These are phyloP conservation scores for Pachyuromys duprasi DNA, from an alignment of 2,797 vertebrate genomes.

Conservation along the genomic window DNA sequence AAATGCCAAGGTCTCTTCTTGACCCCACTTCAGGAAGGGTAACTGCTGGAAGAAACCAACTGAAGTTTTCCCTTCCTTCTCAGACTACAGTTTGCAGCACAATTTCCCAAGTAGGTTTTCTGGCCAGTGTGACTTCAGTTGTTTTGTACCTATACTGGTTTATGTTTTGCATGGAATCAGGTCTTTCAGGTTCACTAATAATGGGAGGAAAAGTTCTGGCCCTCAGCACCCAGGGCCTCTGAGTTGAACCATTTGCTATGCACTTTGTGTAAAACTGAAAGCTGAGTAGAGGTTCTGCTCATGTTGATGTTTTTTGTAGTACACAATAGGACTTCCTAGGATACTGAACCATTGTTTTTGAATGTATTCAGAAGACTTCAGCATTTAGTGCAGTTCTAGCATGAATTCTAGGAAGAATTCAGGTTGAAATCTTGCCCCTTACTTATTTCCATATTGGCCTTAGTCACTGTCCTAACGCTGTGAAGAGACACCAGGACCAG, in stretches of 20 bases:
- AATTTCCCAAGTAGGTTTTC: neutral
- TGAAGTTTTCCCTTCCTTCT: neutral
- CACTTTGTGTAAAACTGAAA: neutral
- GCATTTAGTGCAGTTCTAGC: conserved; percentile 1
- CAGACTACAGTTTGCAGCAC: no score
- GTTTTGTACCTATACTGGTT: conserved; percentile 14
- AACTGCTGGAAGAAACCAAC: neutral
- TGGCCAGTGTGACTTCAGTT: neutral
- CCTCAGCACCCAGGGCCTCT: neutral
- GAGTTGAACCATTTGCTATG: neutral
- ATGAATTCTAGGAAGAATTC: neutral
- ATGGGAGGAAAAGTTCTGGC: neutral
- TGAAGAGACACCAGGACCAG: neutral
- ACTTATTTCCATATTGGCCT: neutral
- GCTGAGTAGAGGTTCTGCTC: neutral
- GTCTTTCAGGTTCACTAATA: neutral
- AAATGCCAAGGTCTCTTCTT: neutral
- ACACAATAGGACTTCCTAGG: neutral
- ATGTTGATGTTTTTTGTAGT: neutral
- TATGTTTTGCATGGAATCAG: neutral
- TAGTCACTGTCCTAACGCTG: neutral
- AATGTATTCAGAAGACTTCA: neutral
- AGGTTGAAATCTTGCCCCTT: neutral
- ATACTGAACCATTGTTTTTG: neutral
- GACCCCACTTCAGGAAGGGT: neutral